Conservation (phyloP, 2,888 invertebrate genomes). For the Cosmorhoe ocellata region DNA sequence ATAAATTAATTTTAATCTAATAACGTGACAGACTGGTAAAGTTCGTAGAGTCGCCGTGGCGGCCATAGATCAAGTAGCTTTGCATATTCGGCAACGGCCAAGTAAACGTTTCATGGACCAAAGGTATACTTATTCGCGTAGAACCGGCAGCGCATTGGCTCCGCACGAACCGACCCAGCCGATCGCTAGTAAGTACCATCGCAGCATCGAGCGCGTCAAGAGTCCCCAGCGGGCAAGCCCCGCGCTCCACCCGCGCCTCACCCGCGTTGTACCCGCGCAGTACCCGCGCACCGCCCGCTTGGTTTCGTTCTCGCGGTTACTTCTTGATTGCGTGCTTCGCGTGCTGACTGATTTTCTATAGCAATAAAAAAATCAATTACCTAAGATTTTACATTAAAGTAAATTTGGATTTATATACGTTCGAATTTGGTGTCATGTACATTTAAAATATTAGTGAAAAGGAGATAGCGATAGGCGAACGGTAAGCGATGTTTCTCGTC, state of each 20-base stretch:
- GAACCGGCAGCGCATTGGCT: conserved; percentile 81
- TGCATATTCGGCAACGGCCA: conserved; percentile 82
- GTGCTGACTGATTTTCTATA: conserved; percentile 84
- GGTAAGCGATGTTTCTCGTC: conserved; percentile 65
- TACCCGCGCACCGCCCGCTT: conserved; percentile 60
- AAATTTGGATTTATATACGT: conserved; percentile 83
- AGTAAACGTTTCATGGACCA: conserved; percentile 80
- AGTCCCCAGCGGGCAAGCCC: conserved; percentile 42
- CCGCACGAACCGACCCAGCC: conserved; percentile 77
- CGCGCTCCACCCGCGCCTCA: conserved; percentile 42
- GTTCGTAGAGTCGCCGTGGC: conserved; percentile 82
- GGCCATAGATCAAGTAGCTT: conserved; percentile 82
- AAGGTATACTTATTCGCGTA: conserved; percentile 82
- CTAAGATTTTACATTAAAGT: conserved; percentile 83
- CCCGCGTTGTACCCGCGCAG: conserved; percentile 41
- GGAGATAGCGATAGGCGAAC: conserved; percentile 79
- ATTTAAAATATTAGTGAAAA: conserved; percentile 80
- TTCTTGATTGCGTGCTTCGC: conserved; percentile 84
- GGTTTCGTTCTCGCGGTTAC: conserved; percentile 82
- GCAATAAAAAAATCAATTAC: conserved; percentile 84
- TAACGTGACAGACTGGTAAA: conserved; percentile 83
- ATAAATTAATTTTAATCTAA: conserved; percentile 82
- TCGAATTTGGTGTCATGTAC: conserved; percentile 83
- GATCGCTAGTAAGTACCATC: conserved; percentile 56
- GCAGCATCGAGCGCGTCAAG: conserved; percentile 71